Conservation (phyloP, 1,140 invertebrate genomes). For the Thaumatotibia leucotreta region DNA sequence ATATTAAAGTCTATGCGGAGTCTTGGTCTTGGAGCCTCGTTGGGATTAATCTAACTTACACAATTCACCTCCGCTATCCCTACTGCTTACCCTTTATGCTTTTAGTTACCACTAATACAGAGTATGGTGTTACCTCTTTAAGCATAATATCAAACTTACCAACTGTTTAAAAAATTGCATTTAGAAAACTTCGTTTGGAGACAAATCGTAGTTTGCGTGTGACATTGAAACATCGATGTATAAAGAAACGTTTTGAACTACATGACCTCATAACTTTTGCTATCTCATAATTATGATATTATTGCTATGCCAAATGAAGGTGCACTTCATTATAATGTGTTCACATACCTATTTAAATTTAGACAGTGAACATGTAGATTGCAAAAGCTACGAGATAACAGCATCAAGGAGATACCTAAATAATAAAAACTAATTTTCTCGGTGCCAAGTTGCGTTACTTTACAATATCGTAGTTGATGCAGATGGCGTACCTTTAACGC, state of each 20-base stretch:
- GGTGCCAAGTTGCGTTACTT: background rate
- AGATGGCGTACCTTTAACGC: background rate
- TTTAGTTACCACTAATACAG: background rate
- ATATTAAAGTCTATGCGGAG: background rate
- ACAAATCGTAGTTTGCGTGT: conserved; percentile 22
- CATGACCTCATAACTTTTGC: background rate
- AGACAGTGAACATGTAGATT: background rate
- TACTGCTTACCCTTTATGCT: background rate
- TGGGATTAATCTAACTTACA: background rate
- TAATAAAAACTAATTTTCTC: background rate
- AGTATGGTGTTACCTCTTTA: conserved; percentile 5
- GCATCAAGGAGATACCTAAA: background rate
- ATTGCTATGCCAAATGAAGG: conserved; percentile 25
- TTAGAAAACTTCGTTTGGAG: conserved; percentile 31
- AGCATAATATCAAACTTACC: conserved; percentile 35
- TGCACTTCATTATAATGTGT: too few species aligned
- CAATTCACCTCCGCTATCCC: background rate
- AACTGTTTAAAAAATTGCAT: conserved; percentile 25
- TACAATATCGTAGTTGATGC: background rate
- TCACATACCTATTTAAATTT: background rate
- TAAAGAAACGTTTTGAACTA: conserved; percentile 3
- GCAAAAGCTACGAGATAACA: background rate
- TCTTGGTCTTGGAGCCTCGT: background rate
- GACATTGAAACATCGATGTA: background rate
- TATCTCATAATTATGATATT: conserved; percentile 6